Conservation (phyloP, 2,888 invertebrate genomes). For the Eubasilissa splendida region DNA sequence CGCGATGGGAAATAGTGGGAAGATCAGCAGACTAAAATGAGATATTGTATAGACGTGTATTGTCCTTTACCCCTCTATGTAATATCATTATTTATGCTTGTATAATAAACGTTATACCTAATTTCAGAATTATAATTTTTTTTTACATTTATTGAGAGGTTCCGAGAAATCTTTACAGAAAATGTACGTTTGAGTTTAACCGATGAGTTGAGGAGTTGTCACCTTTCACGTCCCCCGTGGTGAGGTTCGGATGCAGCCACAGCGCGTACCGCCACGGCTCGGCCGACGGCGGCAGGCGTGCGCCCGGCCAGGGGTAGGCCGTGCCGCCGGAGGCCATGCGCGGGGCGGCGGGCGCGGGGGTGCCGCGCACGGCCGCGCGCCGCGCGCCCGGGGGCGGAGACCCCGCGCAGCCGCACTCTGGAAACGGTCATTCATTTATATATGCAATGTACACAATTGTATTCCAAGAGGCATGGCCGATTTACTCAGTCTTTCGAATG, state of each 20-base stretch:
- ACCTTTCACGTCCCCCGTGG: conserved; percentile 92
- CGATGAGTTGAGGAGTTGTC: neutral
- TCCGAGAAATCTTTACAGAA: neutral
- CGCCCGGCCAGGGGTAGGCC: conserved; percentile 70
- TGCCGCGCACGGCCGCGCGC: conserved; percentile 61
- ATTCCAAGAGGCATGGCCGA: no score
- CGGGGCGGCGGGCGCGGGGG: conserved; percentile 42
- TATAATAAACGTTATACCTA: no score
- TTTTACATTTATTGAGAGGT: no score
- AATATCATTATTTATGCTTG: no score
- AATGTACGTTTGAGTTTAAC: neutral
- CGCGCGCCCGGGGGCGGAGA: conserved; percentile 66
- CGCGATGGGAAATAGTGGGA: no score
- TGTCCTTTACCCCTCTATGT: no score
- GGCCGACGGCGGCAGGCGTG: conserved; percentile 82
- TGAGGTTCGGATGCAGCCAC: conserved; percentile 93
- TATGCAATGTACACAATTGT: no score
- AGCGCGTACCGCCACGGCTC: conserved; percentile 89
- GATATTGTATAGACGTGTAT: no score
- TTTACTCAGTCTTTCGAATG: no score
- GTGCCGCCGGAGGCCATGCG: conserved; percentile 67
- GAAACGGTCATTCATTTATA: conserved; percentile 38
- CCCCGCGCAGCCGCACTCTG: conserved; percentile 68
- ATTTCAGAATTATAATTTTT: no score
- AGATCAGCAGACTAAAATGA: no score